Base-by-base conservation (phyloP, 1,140 invertebrate genomes). In the Eupristina koningsbergeri region DNA sequence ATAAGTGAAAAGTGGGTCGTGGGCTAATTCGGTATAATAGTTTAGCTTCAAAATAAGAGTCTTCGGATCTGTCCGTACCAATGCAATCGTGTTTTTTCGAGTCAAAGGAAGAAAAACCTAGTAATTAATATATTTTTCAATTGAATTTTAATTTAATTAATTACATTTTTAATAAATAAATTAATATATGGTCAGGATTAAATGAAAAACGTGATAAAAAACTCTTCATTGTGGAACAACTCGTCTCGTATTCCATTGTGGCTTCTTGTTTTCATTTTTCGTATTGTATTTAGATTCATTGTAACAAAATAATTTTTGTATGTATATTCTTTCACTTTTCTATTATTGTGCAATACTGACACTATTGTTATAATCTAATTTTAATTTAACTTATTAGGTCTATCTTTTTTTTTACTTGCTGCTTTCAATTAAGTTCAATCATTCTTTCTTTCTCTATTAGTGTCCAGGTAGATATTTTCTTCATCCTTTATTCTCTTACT, bases 21-120 rank as follows among this genome's bases (percentile, higher is more conserved):
- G 87, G 86, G 86, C 88, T 88, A 88, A 88, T 88, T 88, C 80
- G 79, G 86, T 85, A 87, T 88, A 83, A 64, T 85, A 83, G 76
- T 83, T 85, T 77, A 84, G 73, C 69, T 78, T 82, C 58, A 78
- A 78, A 78, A 11, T 82, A 85, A 86, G n/a, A 34, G 63, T 34
- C 36, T 22, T 34, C 58, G 58, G 31, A 7, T 36, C 17, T 31
- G 17, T 67, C n/a, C 15, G 63, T 34, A 50, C 13, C 29, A 31
- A 9, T 29, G 22, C 8, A 22, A 19, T 31, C 0, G 17, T 47
- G 64, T 15, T 26, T 71, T 71, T 71, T 41, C 9, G 41, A 6
- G 39, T 7, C 1, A 69, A 69, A 26, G 1, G 19, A 13, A 13
- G 0, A n/a, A 22, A 41, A 26, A 3, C 7, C n/a, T 22, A 19